Percentiles rank a stretch among this genome's conserved stretches.
These are phyloP conservation scores for Brachionus manjavacas DNA, from an alignment of 1,140 invertebrate genomes.

Conservation along the genomic window DNA sequence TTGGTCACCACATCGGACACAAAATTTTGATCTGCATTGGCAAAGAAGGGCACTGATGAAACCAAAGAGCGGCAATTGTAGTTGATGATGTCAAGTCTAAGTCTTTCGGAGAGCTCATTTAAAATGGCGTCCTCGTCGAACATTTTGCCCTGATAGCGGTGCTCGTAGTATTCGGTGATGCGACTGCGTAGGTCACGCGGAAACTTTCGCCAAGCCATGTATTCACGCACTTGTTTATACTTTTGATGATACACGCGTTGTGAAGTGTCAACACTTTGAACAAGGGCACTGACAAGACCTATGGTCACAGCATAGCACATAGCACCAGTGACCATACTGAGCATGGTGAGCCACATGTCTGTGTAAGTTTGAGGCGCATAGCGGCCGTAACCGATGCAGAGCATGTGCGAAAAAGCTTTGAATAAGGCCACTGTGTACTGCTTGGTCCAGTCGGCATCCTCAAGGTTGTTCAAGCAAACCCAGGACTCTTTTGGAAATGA, in stretches of 20 bases:
- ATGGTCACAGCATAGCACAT: constrained; percentile 97
- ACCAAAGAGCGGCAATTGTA: constrained; percentile 96
- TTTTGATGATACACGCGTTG: constrained; percentile 86
- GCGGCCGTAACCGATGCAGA: constrained; percentile 79
- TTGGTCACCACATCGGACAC: constrained; percentile 95
- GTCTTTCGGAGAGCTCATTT: constrained; percentile 89
- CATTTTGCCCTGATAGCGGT: constrained; percentile 97
- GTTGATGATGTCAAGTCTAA: constrained; percentile 94
- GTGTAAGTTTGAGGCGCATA: constrained; percentile 94
- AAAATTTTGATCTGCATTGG: constrained; percentile 94
- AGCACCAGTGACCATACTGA: constrained; percentile 72
- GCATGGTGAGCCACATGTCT: constrained; percentile 97
- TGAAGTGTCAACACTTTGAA: constrained; percentile 94
- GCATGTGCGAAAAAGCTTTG: constrained; percentile 98
- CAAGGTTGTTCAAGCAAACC: constrained; percentile 94
- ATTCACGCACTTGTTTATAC: constrained; percentile 91
- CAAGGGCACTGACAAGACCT: constrained; percentile 94
- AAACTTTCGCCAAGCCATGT: constrained; percentile 94
- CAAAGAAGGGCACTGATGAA: constrained; percentile 95
- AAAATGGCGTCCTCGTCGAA: constrained; percentile 95
- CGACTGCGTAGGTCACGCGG: constrained; percentile 86
- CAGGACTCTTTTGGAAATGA: constrained; percentile 95
- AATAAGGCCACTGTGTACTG: constrained; percentile 98
- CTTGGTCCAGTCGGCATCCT: constrained; percentile 93
- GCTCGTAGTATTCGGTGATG: constrained; percentile 96